Evolutionary conservation across 2,888 invertebrate genomes (phyloP), one percentile per base, ranked within the genome.

Genomic region (Nasonia oneida): DNA sequence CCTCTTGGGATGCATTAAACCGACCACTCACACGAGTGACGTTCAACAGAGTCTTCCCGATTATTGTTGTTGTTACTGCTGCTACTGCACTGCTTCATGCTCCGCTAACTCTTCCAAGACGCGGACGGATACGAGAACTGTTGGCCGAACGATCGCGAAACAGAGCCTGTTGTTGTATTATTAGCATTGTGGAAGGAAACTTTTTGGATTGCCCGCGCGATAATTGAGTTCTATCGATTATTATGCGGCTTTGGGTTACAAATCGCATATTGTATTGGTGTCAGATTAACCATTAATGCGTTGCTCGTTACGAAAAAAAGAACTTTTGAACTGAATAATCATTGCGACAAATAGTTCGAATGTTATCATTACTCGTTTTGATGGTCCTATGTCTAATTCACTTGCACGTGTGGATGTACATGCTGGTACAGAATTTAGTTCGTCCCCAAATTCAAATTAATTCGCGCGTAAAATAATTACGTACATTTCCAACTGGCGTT

Each of bases 21-120:
- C 57, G 47, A 33, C 57, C n/a, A 71, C 74, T 78, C 81, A 81
- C 81, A 81, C 78, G 81, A 85, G 81, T 85, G 77, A 74, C 83
- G 80, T 80, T 76, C 75, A 80, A 64, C 79, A 76, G 83, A 76
- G 83, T 83, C 83, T 83, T 86, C 50, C 39, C 80, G 83, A 76
- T 83, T 86, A 86, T 86, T 86, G 71, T 70, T 86, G 81, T 73
- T 73, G 77, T n/a, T 67, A 29, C 74, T 29, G 33, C 67, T 61
- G 61, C 61, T 67, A 12, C 67, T 67, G 74, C n/a, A 64, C 64
- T 50, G 67, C 33, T 67, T 67, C 67, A 67, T 67, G 67, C 57
- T 57, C 6, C 53, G 71, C 71, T 71, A 39, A 37, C n/a, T 71
- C 33, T 71, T 39, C 18, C 37, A 67, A 67, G 67, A 67, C 67